Percentiles rank a stretch among this genome's conserved stretches.
Conservation (phyloP, 1,140 invertebrate genomes). For the Scylla paramamosain region DNA sequence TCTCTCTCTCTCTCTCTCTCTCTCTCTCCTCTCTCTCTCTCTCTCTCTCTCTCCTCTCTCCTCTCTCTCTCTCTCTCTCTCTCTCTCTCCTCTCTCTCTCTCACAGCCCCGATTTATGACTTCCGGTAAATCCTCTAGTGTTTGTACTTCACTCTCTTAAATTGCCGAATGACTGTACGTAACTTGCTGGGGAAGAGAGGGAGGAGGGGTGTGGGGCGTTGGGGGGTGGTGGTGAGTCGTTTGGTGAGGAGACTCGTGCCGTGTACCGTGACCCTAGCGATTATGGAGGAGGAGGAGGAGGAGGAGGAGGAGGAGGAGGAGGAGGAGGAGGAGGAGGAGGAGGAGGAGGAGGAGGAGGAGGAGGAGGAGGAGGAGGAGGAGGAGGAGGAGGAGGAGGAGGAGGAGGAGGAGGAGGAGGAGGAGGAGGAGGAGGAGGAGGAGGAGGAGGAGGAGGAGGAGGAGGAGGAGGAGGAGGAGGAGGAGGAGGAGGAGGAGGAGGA, state of each 20-base stretch:
- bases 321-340: neutral
- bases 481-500: neutral
- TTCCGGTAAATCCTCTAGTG: slow-evolving; percentile 37
- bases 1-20: neutral
- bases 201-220: neutral
- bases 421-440: neutral
- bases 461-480: slow-evolving; percentile 1
- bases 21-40: neutral
- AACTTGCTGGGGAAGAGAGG: neutral
- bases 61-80: too few species aligned
- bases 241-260: neutral
- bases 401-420: neutral
- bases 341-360: neutral
- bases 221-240: neutral
- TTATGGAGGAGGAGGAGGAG: neutral
- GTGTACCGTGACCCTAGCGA: neutral
- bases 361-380: slow-evolving; percentile 1
- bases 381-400: neutral
- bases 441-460: neutral
- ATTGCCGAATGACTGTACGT: neutral
- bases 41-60: neutral
- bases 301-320: slow-evolving; percentile 1
- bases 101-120: slow-evolving; percentile 45
- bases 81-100: neutral
- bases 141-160: slow-evolving; percentile 60